These are phyloP conservation scores for Esox lucius DNA, from an alignment of 2,797 vertebrate species.

Conservation along the genomic window DNA sequence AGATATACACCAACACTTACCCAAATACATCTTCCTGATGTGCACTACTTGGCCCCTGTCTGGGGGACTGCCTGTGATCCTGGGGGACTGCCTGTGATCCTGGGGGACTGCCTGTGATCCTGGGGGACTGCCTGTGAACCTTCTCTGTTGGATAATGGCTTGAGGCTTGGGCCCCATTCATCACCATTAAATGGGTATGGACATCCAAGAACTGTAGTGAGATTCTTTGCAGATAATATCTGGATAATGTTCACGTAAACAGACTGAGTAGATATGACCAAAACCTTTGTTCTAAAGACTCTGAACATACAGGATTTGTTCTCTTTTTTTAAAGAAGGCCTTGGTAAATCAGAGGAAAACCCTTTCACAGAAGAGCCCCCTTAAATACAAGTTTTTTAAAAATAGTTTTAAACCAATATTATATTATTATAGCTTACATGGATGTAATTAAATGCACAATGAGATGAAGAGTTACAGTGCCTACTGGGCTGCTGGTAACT, in stretches of 20 bases:
- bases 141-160: neutral
- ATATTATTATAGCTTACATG: neutral
- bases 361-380: neutral
- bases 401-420: neutral
- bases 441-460: no score
- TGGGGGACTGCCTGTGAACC: neutral
- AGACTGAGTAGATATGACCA: neutral
- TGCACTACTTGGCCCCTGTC: no score
- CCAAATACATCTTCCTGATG: no score
- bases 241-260: neutral
- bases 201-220: neutral
- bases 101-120: neutral
- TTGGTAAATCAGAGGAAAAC: neutral
- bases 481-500: no score
- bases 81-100: no score
- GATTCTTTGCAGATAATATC: neutral
- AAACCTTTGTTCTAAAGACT: neutral
- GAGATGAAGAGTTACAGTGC: no score
- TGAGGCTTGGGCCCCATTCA: neutral
- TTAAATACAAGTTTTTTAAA: neutral
- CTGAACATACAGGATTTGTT: neutral
- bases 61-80: neutral
- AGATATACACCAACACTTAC: no score
- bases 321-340: neutral
- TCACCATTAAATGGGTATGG: neutral